Conservation (phyloP, 2,113 vertebrate genomes). For the Bothrops jararaca region DNA sequence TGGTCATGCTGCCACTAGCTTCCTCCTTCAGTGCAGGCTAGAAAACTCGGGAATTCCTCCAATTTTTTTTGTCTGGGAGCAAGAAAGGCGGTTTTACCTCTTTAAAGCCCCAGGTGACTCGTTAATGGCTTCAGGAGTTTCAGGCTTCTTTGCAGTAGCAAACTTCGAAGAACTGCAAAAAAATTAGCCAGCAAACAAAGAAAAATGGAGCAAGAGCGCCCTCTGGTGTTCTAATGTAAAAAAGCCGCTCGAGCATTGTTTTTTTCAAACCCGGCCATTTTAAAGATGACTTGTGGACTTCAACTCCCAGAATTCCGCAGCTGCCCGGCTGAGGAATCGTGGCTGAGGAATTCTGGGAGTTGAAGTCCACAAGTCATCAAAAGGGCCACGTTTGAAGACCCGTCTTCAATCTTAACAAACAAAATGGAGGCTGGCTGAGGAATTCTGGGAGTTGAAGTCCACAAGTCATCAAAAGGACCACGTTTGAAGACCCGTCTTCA, state of each 20-base stretch:
- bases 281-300: not conserved
- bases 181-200: not conserved
- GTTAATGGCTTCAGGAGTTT: not conserved
- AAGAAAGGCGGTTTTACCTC: not conserved
- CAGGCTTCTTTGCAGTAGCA: not conserved
- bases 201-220: not conserved
- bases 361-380: no score
- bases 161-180: not conserved
- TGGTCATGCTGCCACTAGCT: not conserved
- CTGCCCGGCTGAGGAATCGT: no score
- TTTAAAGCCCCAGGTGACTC: not conserved
- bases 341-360: not conserved
- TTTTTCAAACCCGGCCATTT: not conserved
- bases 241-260: not conserved
- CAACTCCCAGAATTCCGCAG: not conserved
- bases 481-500: no score
- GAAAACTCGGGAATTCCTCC: not conserved
- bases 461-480: no score
- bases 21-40: not conserved
- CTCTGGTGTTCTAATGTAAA: not conserved
- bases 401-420: no score
- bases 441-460: no score
- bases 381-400: no score
- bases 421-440: no score
- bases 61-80: not conserved